Conservation (phyloP, 2,113 vertebrate species). For the Apteryx mantelli region DNA sequence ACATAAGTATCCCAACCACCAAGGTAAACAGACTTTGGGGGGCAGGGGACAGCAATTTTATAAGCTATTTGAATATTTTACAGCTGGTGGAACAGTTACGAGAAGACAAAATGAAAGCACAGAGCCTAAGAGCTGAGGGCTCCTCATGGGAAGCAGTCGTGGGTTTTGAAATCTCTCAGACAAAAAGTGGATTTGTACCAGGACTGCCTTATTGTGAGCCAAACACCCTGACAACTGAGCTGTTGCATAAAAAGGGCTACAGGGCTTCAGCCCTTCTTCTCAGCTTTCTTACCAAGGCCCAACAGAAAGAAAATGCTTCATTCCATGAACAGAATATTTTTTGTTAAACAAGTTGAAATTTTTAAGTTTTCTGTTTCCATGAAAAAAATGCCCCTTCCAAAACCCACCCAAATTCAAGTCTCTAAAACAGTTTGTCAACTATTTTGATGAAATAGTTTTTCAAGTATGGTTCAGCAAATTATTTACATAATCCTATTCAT, state of each 20-base stretch:
- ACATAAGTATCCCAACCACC: not conserved
- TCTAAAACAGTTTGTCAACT: not conserved
- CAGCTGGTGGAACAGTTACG: not conserved
- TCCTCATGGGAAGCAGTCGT: not conserved
- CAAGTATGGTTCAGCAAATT: not conserved
- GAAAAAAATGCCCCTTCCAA: not conserved
- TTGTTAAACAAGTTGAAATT: not conserved
- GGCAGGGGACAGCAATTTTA: not conserved
- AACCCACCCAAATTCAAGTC: not conserved
- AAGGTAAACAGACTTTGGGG: not conserved
- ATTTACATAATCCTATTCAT: not conserved
- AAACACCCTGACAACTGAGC: not conserved
- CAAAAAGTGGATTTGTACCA: not conserved
- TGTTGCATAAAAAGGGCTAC: not conserved
- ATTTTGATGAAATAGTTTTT: not conserved
- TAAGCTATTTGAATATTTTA: not conserved
- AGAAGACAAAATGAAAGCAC: not conserved
- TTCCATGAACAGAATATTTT: not conserved
- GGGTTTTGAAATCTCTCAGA: not conserved
- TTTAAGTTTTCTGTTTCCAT: not conserved
- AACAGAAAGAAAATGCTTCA: not conserved
- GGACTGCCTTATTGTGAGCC: not conserved
- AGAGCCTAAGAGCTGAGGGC: not conserved
- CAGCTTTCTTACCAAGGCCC: not conserved
- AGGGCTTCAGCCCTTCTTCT: not conserved